Evolutionary conservation across 2,888 invertebrate genomes (phyloP), one percentile per base, ranked within the genome.

Genomic region (Resseliella maxima): DNA sequence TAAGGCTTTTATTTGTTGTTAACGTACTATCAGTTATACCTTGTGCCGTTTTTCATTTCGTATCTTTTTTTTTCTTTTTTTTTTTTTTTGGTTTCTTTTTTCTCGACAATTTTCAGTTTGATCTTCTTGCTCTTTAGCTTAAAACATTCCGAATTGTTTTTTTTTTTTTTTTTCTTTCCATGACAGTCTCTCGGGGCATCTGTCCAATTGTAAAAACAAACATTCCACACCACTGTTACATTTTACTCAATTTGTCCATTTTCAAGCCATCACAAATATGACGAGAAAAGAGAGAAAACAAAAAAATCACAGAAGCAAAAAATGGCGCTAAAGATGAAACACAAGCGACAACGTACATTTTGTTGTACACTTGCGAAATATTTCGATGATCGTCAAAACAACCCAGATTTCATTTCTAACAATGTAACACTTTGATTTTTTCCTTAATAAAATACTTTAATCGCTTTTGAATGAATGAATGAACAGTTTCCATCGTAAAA

Each of bases 31-130:
- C 31, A 35, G 31, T n/a, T n/a, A n/a, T 31, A 35, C 0, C 31
- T 72, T 31, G 31, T 72, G 72, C 72, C 72, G 72, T 72, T 72
- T 72, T 72, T 72, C 72, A 31, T 72, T 35, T 59, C 6, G 59
- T 3, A 24, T 59, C 3, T 72, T 15, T 12, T 2, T 1, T 15
- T 0, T 72, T 27, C 15, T 72, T 72, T 50, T 50, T 50, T 21
- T 50, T 15, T 50, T 6, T 15, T 50, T 50, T 50, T 18, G 50
- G 50, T 12, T 50, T 2, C 8, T 50, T 18, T 50, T 21, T 18
- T 8, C 50, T 18, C 21, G 15, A 59, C 24, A 6, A 59, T n/a
- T 50, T 41, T 59, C 59, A 5, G 3, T 59, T 72, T 59, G 59
- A 24, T 59, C 24, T 72, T 59, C 2, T 59, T 27, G 24, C 27